phyloP scores from a whole-genome alignment of 30 jellyfish, hydroid and myxozoan species.

The Mastigias papua region DNA sequence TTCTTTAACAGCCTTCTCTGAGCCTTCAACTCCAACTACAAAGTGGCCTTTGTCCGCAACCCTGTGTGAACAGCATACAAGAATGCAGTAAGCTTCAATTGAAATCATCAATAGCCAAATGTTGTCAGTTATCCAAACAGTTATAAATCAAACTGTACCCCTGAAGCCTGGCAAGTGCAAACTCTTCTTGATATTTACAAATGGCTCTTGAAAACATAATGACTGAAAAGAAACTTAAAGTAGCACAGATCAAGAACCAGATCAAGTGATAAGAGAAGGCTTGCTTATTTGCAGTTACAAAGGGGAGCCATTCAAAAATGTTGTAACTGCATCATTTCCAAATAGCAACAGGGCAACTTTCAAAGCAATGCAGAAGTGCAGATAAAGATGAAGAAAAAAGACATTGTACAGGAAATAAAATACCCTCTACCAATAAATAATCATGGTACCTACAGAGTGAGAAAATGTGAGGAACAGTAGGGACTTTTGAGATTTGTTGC shows the following conservation, averaged over 20 bases:
- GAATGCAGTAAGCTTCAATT: not conserved
- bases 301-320: not conserved
- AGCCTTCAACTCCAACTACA: slow-evolving; percentile 86
- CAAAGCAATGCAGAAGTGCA: not conserved
- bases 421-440: no score
- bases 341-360: not conserved
- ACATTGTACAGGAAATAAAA: not conserved
- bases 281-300: not conserved
- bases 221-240: no score
- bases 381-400: not conserved
- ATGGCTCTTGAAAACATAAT: no score
- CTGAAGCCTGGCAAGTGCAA: no score
- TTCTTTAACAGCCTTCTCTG: slow-evolving; percentile 54
- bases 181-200: no score
- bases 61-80: slow-evolving; percentile 29
- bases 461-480: not conserved
- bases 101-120: not conserved
- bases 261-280: not conserved
- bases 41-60: slow-evolving; percentile 72
- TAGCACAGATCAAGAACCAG: no score
- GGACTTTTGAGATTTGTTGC: not conserved
- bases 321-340: not conserved
- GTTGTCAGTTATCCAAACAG: not conserved
- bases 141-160: not conserved
- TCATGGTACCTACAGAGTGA: not conserved